These are phyloP conservation scores for Dinocampus coccinellae DNA, from an alignment of 2,888 invertebrate species.

Conservation along the genomic window DNA sequence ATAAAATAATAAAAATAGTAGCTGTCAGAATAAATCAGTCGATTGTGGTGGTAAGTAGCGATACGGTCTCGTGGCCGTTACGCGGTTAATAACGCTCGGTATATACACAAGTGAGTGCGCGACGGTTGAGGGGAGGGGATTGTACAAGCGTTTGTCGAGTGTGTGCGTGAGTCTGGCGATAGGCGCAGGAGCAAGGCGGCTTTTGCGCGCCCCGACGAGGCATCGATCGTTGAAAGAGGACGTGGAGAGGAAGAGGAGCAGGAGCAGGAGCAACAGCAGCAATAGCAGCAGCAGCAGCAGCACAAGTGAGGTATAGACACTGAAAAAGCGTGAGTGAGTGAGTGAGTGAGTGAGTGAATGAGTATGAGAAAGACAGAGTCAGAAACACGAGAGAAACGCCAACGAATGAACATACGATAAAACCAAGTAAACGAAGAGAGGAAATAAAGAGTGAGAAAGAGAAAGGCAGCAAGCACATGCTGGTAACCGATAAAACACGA, in stretches of 20 bases:
- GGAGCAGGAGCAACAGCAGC: too few species aligned
- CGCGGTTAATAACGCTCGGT: conserved; percentile 39
- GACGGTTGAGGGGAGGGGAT: conserved; percentile 18
- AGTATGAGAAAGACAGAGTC: conserved; percentile 22
- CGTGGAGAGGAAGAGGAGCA: too few species aligned
- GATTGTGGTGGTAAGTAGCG: conserved; percentile 33
- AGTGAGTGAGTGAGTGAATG: conserved; percentile 16
- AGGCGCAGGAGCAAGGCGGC: conserved; percentile 50
- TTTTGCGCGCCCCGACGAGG: conserved; percentile 28
- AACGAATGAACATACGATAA: not conserved
- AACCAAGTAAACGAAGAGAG: conserved; percentile 14
- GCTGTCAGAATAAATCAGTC: conserved; percentile 35
- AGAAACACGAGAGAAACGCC: conserved; percentile 10
- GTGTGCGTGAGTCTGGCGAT: conserved; percentile 38
- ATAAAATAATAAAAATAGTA: conserved; percentile 8
- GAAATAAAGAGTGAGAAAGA: conserved; percentile 5
- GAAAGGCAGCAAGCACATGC: conserved; percentile 21
- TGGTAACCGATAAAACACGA: conserved; percentile 38
- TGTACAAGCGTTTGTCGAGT: conserved; percentile 7
- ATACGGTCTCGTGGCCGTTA: conserved; percentile 38
- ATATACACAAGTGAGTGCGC: conserved; percentile 6
- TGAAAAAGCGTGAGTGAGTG: too few species aligned
- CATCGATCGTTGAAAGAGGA: conserved; percentile 43
- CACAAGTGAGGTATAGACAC: too few species aligned
- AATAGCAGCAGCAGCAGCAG: too few species aligned